These are phyloP conservation scores for Periophthalmus modestus DNA, from an alignment of 2,113 vertebrate species.

Conservation along the genomic window DNA sequence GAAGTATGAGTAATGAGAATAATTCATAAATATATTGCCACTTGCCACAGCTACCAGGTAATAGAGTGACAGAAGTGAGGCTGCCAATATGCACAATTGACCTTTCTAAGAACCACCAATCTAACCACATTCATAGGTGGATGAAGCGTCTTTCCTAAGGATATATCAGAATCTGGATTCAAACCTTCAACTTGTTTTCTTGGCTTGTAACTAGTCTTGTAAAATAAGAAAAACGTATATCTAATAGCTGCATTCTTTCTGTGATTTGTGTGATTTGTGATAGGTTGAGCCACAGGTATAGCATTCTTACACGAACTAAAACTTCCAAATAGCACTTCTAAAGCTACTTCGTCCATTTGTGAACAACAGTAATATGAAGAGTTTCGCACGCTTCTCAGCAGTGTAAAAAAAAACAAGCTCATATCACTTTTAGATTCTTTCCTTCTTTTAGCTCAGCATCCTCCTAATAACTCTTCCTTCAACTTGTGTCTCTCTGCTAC, in stretches of 20 bases:
- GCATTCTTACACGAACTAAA: neutral
- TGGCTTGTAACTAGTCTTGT: too few species aligned
- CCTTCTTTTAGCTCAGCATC: conserved; percentile 1
- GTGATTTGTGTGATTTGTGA: neutral
- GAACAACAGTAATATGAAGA: neutral
- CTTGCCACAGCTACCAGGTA: too few species aligned
- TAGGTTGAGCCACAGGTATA: neutral
- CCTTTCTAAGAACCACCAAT: too few species aligned
- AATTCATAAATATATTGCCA: too few species aligned
- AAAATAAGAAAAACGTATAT: neutral
- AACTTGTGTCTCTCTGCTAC: conserved; percentile 22
- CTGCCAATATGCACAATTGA: too few species aligned
- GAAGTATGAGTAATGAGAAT: too few species aligned
- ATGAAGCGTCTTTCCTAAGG: too few species aligned
- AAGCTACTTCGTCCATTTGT: neutral
- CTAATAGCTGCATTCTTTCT: neutral
- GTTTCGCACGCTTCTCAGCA: neutral
- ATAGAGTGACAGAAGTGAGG: too few species aligned
- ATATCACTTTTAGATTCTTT: neutral
- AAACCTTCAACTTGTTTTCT: too few species aligned
- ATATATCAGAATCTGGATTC: too few species aligned
- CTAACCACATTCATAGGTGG: too few species aligned
- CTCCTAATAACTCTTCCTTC: conserved; percentile 27
- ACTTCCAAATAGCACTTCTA: neutral
- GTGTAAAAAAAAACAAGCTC: neutral